phyloP scores from a whole-genome alignment of 2,888 invertebrate genomes.

The Glyphotaelius pellucidus region DNA sequence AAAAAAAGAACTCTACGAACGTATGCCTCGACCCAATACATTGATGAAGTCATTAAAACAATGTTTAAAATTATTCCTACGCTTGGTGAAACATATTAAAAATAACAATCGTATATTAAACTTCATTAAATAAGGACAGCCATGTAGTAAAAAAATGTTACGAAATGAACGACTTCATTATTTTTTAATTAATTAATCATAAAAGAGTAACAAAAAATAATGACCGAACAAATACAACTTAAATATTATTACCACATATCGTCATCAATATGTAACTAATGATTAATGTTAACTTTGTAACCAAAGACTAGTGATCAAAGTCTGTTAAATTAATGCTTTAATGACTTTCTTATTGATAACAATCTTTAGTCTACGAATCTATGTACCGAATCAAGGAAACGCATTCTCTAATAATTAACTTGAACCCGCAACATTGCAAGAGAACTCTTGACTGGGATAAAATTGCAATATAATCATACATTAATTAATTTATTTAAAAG shows the following conservation, averaged over 20 bases:
- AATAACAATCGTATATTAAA: not conserved
- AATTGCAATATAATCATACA: no score
- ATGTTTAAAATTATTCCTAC: not conserved
- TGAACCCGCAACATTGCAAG: no score
- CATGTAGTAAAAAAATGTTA: not conserved
- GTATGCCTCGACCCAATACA: not conserved
- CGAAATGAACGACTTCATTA: not conserved
- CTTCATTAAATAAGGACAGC: not conserved
- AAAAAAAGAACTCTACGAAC: not conserved
- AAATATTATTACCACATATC: not conserved
- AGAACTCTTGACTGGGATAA: no score
- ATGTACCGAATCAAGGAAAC: not conserved
- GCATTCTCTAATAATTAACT: not conserved
- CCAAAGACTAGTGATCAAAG: not conserved
- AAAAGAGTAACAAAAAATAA: not conserved
- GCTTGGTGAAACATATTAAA: not conserved
- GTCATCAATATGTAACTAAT: not conserved
- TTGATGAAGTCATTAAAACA: not conserved
- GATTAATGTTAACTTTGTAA: not conserved
- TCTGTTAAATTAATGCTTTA: not conserved
- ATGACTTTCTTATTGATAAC: not conserved
- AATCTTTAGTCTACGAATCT: not conserved
- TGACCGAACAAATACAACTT: not conserved
- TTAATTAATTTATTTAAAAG: not conserved
- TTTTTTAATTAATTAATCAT: not conserved